phyloP scores from a whole-genome alignment of 2,113 vertebrate genomes.

The Pachycephala philippinensis region DNA sequence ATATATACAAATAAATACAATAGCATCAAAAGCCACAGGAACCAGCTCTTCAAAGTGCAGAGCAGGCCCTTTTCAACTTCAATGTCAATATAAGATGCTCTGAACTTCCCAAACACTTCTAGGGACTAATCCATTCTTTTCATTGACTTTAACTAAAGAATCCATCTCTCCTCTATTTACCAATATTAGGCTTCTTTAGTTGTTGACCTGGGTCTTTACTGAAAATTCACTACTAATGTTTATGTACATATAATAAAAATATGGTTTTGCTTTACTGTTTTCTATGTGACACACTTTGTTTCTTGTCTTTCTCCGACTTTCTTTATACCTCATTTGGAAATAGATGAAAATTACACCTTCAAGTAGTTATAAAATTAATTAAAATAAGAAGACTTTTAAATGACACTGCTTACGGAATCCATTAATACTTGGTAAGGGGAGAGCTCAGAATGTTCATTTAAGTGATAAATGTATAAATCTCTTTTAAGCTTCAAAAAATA shows the following conservation, averaged over 20 bases:
- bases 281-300: background rate
- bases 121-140: background rate
- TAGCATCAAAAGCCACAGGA: background rate
- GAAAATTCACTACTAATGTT: background rate
- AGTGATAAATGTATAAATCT: background rate
- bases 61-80: background rate
- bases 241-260: background rate
- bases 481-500: background rate
- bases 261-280: background rate
- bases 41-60: background rate
- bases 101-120: background rate
- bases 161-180: background rate
- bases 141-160: background rate
- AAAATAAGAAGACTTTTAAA: background rate
- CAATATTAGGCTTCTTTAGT: background rate
- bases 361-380: background rate
- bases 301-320: background rate
- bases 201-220: background rate
- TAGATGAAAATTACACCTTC: background rate
- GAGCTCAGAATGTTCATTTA: background rate
- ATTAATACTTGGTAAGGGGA: background rate
- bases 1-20: background rate
- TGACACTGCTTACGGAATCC: background rate
- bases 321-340: background rate
- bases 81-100: background rate